Conservation (phyloP, 2,113 vertebrate species). For the Heterochromis multidens region DNA sequence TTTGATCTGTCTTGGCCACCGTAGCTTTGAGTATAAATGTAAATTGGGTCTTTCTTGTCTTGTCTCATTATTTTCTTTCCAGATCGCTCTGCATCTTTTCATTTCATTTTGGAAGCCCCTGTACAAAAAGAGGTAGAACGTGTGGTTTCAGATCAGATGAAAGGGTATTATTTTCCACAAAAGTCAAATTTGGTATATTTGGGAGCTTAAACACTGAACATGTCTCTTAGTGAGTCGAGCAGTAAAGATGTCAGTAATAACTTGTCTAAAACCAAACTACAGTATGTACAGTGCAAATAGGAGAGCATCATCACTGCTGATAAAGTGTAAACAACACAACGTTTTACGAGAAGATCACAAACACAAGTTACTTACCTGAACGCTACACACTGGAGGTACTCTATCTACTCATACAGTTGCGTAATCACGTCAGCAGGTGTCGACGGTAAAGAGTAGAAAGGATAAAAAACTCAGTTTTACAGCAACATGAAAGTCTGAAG, state of each 20-base stretch:
- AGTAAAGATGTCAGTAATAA: neutral
- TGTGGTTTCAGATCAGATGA: conserved; percentile 53
- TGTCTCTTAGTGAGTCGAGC: neutral
- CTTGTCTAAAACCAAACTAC: conserved; percentile 28
- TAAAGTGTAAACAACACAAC: conserved; percentile 48
- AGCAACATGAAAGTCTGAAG: conserved; percentile 1
- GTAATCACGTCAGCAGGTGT: conserved; percentile 8
- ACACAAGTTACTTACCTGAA: conserved; percentile 55
- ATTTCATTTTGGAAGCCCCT: conserved; percentile 60
- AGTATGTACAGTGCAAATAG: conserved; percentile 62
- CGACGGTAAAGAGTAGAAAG: conserved; percentile 53
- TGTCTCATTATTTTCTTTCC: neutral
- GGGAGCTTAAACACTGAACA: neutral
- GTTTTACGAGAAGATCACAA: conserved; percentile 62
- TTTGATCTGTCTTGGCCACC: conserved; percentile 3
- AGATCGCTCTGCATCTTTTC: neutral
- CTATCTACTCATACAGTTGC: conserved; percentile 22
- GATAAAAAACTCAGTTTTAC: conserved; percentile 26
- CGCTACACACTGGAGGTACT: conserved; percentile 20
- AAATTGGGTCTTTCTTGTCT: neutral
- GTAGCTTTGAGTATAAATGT: neutral
- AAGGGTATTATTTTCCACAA: neutral
- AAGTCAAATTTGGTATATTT: neutral
- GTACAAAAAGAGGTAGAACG: conserved; percentile 75
- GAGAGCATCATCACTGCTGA: conserved; percentile 32